Conservation (phyloP, 1,140 invertebrate species). For the Ctenoplectra terminalis region DNA sequence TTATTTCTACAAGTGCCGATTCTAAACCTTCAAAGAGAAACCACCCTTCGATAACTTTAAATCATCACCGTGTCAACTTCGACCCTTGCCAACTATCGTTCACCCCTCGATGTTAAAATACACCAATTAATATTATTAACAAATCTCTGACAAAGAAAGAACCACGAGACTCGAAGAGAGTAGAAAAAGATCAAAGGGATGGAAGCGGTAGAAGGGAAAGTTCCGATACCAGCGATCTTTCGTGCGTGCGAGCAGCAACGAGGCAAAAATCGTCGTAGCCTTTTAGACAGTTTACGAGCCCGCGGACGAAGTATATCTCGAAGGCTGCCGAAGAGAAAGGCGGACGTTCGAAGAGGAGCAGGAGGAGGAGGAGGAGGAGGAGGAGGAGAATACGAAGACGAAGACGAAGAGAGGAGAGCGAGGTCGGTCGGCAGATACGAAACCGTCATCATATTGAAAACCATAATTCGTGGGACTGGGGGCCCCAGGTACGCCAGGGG, state of each 20-base stretch:
- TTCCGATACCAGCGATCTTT: not conserved
- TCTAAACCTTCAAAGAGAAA: no score
- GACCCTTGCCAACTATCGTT: not conserved
- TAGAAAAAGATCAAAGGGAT: not conserved
- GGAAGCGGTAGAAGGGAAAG: conserved; percentile 22
- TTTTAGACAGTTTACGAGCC: conserved; percentile 78
- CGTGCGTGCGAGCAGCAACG: conserved; percentile 53
- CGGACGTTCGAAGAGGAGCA: not conserved
- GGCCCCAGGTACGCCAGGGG: conserved; percentile 57
- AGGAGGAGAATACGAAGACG: conserved; percentile 9
- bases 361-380: conserved; percentile 29
- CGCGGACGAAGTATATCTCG: conserved; percentile 75
- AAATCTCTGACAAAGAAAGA: not conserved
- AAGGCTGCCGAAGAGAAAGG: conserved; percentile 54
- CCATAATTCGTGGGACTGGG: conserved; percentile 80
- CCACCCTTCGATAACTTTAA: no score
- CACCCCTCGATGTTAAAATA: not conserved
- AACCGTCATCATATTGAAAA: conserved; percentile 82
- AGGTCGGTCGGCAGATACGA: conserved; percentile 72
- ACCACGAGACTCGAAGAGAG: not conserved
- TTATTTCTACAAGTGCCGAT: no score
- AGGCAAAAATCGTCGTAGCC: conserved; percentile 70
- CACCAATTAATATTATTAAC: not conserved
- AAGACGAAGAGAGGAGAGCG: conserved; percentile 31
- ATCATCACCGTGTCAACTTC: not conserved